Evolutionary conservation across 2,888 invertebrate species (phyloP).

Genomic region (Melieria omissa): DNA sequence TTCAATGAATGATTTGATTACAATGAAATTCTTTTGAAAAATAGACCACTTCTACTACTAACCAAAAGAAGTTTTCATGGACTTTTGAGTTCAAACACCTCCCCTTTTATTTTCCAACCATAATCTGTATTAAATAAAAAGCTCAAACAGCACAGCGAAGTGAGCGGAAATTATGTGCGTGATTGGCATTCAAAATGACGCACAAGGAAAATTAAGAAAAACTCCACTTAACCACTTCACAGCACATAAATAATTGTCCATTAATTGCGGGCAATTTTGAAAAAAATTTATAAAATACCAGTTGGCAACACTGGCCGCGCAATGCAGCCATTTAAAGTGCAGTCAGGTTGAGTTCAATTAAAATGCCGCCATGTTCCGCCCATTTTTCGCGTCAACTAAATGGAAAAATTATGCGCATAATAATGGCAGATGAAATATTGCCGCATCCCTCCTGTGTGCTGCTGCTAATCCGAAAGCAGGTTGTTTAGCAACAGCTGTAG

Average conservation of each 20-base stretch:
- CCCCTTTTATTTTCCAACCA: no score
- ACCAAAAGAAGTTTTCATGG: no score
- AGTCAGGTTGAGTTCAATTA: background rate
- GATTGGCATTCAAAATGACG: conserved; percentile 25
- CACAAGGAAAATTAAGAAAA: conserved; percentile 16
- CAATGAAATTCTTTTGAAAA: no score
- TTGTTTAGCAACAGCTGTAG: background rate
- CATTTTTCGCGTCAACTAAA: conserved; percentile 26
- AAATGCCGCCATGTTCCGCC: conserved; percentile 11
- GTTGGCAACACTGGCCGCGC: background rate
- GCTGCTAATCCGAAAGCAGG: no score
- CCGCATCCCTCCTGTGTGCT: background rate
- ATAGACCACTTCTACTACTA: no score
- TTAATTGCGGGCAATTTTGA: conserved; percentile 6
- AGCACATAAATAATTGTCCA: conserved; percentile 30
- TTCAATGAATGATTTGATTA: no score
- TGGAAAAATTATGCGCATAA: conserved; percentile 25
- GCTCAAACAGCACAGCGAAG: no score
- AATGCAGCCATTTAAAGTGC: background rate
- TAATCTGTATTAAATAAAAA: no score
- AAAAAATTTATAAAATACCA: background rate
- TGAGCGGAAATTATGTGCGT: conserved; percentile 17
- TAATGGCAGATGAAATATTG: conserved; percentile 23
- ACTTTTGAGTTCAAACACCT: no score
- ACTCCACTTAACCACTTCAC: conserved; percentile 29